Percentiles rank a stretch among this genome's conserved stretches.
Conservation (phyloP, 2,113 vertebrate genomes). For the Xyliphius kryptos region DNA sequence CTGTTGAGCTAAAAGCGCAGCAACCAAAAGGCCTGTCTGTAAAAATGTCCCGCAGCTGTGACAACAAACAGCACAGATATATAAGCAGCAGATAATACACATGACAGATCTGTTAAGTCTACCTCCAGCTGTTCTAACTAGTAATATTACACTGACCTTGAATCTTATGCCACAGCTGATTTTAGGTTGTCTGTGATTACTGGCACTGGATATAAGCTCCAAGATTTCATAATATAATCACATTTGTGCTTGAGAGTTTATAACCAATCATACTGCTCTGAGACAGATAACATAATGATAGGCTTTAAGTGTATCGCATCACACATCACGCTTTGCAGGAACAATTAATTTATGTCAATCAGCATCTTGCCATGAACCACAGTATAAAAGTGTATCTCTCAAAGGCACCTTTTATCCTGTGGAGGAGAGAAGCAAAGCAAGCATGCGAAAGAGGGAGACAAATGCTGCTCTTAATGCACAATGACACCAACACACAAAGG, state of each 20-base stretch:
- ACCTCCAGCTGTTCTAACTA: conserved; percentile 28
- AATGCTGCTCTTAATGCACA: conserved; percentile 9
- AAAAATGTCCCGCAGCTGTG: conserved; percentile 45
- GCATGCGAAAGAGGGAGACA: no score
- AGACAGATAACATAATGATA: conserved; percentile 16
- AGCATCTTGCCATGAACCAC: conserved; percentile 45
- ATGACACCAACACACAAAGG: conserved; percentile 4
- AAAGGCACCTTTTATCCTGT: conserved; percentile 46
- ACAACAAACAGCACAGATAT: conserved; percentile 48
- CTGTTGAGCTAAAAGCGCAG: conserved; percentile 26
- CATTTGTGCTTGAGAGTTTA: background rate
- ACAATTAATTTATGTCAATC: no score
- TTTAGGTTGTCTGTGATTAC: background rate
- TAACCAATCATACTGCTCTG: background rate
- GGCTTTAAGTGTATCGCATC: no score
- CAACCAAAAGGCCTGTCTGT: conserved; percentile 22
- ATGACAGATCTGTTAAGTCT: conserved; percentile 27
- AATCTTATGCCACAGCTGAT: conserved; percentile 1
- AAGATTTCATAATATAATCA: no score
- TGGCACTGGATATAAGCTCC: background rate
- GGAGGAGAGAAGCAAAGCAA: background rate
- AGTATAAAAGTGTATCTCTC: conserved; percentile 44
- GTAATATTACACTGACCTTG: conserved; percentile 24
- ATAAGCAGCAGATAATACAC: conserved; percentile 28
- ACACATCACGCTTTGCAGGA: no score